phyloP scores from a whole-genome alignment of 2,113 vertebrate genomes.

The Festucalex cinctus region DNA sequence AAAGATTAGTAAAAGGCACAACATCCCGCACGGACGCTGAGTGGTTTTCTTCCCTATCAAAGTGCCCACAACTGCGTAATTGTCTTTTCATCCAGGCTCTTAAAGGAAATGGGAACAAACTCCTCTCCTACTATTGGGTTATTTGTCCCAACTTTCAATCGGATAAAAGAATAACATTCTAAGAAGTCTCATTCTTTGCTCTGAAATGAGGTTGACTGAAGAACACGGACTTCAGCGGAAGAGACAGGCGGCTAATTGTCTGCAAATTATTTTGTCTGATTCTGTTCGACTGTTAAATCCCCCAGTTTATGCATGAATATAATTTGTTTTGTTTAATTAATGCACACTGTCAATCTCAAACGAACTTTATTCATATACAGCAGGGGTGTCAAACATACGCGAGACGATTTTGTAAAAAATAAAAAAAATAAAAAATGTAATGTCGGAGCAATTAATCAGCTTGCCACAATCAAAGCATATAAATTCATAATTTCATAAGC shows the following conservation, averaged over 20 bases:
- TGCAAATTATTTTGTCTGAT: neutral
- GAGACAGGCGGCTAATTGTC: constrained; percentile 30
- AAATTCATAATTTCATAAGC: too few relatives aligned
- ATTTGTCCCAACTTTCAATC: constrained; percentile 50
- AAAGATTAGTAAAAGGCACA: constrained; percentile 56
- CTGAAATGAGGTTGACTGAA: constrained; percentile 45
- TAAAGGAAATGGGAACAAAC: constrained; percentile 41
- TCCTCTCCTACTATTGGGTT: constrained; percentile 28
- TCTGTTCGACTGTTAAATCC: too few relatives aligned
- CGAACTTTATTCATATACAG: too few relatives aligned
- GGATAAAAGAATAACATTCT: constrained; percentile 55
- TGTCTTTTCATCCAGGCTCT: constrained; percentile 57
- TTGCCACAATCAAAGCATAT: too few relatives aligned
- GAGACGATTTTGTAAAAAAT: too few relatives aligned
- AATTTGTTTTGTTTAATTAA: too few relatives aligned
- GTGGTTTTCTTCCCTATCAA: constrained; percentile 44
- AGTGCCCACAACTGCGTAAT: constrained; percentile 56
- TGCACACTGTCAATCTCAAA: too few relatives aligned
- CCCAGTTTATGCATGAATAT: too few relatives aligned
- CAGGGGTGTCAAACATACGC: too few relatives aligned
- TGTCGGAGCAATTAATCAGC: too few relatives aligned
- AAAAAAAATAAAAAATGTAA: too few relatives aligned
- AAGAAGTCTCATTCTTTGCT: constrained; percentile 42
- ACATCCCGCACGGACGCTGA: constrained; percentile 59
- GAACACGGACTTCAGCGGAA: constrained; percentile 41